A percentile compares a stretch with the other conserved stretches of the same genome.
Conservation (phyloP, 2,888 invertebrate genomes). For the Noctua janthina region DNA sequence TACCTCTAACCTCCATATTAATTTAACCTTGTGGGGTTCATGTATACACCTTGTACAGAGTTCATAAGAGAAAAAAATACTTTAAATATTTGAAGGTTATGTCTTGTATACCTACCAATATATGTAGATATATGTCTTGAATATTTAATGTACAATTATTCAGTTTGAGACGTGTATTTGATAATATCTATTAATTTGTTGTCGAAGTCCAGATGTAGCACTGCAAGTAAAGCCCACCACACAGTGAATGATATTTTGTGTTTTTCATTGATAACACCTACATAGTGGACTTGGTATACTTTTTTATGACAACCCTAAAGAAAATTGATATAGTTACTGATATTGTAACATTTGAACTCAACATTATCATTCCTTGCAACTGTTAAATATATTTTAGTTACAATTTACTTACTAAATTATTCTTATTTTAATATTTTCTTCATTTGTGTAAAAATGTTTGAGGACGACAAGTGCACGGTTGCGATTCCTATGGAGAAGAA, state of each 20-base stretch:
- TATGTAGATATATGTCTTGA: slow-evolving; percentile 17
- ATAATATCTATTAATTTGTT: slow-evolving; percentile 32
- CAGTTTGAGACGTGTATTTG: slow-evolving; percentile 24
- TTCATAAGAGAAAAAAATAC: slow-evolving; percentile 6
- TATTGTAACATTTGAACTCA: too few species aligned
- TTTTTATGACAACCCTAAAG: not conserved
- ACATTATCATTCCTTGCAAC: too few species aligned
- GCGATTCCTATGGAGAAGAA: not conserved
- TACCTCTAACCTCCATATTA: not conserved
- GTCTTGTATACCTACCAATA: slow-evolving; percentile 1
- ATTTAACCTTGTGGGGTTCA: slow-evolving; percentile 35
- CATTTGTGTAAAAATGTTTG: not conserved
- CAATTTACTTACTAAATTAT: too few species aligned
- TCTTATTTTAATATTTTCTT: not conserved
- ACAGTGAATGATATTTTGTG: not conserved
- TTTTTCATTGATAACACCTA: too few species aligned
- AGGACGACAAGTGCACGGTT: not conserved
- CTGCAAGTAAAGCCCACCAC: not conserved
- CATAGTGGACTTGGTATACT: not conserved
- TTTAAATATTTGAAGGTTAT: slow-evolving; percentile 37
- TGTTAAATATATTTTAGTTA: too few species aligned
- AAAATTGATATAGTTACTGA: not conserved
- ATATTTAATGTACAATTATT: slow-evolving; percentile 33
- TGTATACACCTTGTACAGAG: slow-evolving; percentile 28
- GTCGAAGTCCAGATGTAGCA: slow-evolving; percentile 13